Percentiles rank a stretch among this genome's conserved stretches.
phyloP scores from a whole-genome alignment of 1,140 invertebrate genomes.

The Agrilus planipennis region DNA sequence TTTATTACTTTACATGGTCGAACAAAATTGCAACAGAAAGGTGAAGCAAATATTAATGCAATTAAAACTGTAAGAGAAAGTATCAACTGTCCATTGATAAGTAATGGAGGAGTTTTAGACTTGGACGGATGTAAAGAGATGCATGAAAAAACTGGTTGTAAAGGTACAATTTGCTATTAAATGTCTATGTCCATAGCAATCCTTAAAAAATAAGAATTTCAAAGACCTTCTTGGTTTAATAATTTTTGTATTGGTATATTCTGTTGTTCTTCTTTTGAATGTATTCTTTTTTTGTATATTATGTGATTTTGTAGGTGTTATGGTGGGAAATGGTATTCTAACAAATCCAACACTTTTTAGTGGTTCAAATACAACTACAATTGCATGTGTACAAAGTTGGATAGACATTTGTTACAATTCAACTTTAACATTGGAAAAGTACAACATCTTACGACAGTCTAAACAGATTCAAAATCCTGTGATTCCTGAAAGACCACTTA shows the following conservation, averaged over 20 bases:
- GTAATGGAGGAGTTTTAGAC: constrained; percentile 79
- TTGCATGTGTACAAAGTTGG: constrained; percentile 76
- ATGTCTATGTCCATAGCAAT: no score
- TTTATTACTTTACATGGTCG: constrained; percentile 87
- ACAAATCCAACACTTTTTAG: constrained; percentile 84
- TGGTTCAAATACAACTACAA: constrained; percentile 53
- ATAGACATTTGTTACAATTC: constrained; percentile 52
- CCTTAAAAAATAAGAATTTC: no score
- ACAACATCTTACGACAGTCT: no score
- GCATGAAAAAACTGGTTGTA: constrained; percentile 53
- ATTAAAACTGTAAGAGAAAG: constrained; percentile 62
- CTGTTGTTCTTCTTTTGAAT: no score
- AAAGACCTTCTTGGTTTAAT: not conserved
- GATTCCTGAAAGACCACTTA: constrained; percentile 34
- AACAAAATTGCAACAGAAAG: constrained; percentile 64
- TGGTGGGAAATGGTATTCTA: constrained; percentile 82
- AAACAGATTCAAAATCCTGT: constrained; percentile 4
- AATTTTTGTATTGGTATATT: not conserved
- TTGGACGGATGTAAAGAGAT: constrained; percentile 57
- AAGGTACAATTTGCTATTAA: constrained; percentile 40
- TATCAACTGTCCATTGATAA: constrained; percentile 70
- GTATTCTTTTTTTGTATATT: not conserved
- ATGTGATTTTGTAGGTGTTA: constrained; percentile 46
- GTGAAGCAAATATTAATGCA: constrained; percentile 61
- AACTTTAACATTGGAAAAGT: constrained; percentile 14